A percentile compares a stretch with the other conserved stretches of the same genome.
These are phyloP conservation scores for Zaprionus nigranus DNA, from an alignment of 1,140 invertebrate species.

Conservation along the genomic window DNA sequence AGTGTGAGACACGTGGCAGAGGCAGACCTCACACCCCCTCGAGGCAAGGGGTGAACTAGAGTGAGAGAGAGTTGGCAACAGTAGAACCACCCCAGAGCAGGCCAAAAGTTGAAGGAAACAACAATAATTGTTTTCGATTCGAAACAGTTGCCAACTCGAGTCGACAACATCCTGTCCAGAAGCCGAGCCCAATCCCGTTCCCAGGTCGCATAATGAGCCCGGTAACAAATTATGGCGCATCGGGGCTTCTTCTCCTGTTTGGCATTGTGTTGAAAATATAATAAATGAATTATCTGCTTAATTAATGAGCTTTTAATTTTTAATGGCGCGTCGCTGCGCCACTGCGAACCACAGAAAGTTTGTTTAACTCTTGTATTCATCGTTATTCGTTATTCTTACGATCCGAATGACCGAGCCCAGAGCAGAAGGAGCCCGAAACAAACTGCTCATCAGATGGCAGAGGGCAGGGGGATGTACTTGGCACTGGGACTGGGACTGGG, in stretches of 20 bases:
- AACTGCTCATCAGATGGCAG: background rate
- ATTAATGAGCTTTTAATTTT: constrained; percentile 84
- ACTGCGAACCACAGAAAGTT: constrained; percentile 51
- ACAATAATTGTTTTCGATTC: constrained; percentile 77
- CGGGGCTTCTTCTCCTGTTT: constrained; percentile 3
- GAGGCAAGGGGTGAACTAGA: constrained; percentile 14
- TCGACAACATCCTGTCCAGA: constrained; percentile 9
- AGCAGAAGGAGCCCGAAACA: constrained; percentile 11
- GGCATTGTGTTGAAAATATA: constrained; percentile 80
- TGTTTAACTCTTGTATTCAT: constrained; percentile 46
- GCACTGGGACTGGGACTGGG: background rate
- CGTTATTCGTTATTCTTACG: constrained; percentile 25
- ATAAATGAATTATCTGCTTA: constrained; percentile 83
- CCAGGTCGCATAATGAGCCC: constrained; percentile 63
- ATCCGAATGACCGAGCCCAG: background rate
- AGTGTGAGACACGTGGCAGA: constrained; percentile 54
- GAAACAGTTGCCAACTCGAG: constrained; percentile 60
- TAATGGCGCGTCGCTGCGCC: constrained; percentile 69
- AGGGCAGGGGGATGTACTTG: background rate
- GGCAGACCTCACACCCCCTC: constrained; percentile 13
- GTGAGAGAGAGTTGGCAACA: background rate
- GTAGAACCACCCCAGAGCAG: constrained; percentile 37
- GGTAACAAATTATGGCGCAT: constrained; percentile 71
- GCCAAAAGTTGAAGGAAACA: background rate
- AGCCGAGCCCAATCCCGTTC: constrained; percentile 8